phyloP scores from a whole-genome alignment of 30 jellyfish, hydroid and myxozoan genomes.

The Phacellophora camtschatica region DNA sequence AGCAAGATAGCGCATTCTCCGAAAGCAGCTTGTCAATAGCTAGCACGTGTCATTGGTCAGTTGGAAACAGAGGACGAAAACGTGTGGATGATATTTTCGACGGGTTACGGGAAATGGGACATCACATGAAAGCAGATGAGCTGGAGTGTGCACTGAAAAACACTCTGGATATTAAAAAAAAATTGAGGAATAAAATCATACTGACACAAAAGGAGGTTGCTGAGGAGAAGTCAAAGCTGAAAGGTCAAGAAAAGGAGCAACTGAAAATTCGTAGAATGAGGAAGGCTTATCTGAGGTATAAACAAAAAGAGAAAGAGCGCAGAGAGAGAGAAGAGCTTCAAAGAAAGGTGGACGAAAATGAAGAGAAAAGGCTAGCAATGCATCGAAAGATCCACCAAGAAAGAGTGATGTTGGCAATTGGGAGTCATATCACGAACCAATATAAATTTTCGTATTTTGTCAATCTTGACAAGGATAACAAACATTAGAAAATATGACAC shows the following conservation, averaged over 20 bases:
- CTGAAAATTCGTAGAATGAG: conserved; percentile 12
- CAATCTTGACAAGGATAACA: no score
- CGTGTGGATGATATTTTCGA: neutral
- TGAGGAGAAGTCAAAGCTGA: neutral
- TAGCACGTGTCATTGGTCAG: neutral
- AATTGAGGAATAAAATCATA: neutral
- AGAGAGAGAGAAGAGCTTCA: conserved; percentile 34
- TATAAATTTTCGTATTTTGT: conserved; percentile 42
- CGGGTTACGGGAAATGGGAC: conserved; percentile 21
- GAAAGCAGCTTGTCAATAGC: conserved; percentile 16
- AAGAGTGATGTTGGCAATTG: conserved; percentile 26
- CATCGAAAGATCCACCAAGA: conserved; percentile 26
- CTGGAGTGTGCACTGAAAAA: neutral
- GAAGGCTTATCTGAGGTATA: neutral
- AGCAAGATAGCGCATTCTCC: conserved; percentile 2
- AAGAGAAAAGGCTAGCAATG: conserved; percentile 3
- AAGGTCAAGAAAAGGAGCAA: neutral
- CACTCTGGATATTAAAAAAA: neutral
- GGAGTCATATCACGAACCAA: conserved; percentile 5
- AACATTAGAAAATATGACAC: no score
- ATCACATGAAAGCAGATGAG: conserved; percentile 6
- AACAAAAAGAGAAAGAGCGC: conserved; percentile 39
- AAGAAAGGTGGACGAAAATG: conserved; percentile 14
- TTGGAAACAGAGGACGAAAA: neutral
- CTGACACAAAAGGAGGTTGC: neutral